Base-by-base conservation (phyloP, 2,888 invertebrate species). In the Oscheius sp. region DNA sequence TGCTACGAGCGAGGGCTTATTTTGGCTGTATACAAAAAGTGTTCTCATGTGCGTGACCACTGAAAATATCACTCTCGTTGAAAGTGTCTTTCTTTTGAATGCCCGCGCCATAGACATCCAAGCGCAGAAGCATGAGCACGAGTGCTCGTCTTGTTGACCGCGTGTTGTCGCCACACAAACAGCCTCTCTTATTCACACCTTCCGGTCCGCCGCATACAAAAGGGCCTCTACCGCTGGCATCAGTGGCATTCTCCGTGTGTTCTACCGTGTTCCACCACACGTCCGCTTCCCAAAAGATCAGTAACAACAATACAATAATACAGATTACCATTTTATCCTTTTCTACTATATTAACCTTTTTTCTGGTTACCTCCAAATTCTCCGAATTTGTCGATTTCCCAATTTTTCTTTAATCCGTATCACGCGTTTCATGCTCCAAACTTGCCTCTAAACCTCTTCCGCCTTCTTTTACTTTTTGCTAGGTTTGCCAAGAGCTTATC, bases 181-280 rank as follows among this genome's bases (percentile, higher is more conserved):
- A 66, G 52, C 66, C 52, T 52, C 66, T 49, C 66, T 66, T 66
- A 69, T 69, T 69, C 69, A 69, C 69, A 69, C 69, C 69, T 69
- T 69, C 69, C 69, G 69, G 69, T 56, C 69, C 43, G 69, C 69
- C 69, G 69, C 55, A 21, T 69, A 69, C 69, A 55, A 55, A 69
- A 69, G 69, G 25, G 53, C 55, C 69, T 53, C 69, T 66, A 49
- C 66, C 66, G 49, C 66, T 66, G 49, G 13, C 66, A 66, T 7
- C 52, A 66, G 52, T 52, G 49, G 66, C 66, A 52, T 35, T 35
- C 49, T 27, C 27, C 66, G 66, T 52, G 66, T 66, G 49, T 25
- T 27, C 66, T n/a, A 13, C 63, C 43, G 43, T 58, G 25, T 35
- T 6, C 35, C 5, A n/a, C n/a, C 9, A 35, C 35, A 35, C 35